Evolutionary conservation across 2,888 invertebrate genomes (phyloP).

Genomic region (Plebejus anna): DNA sequence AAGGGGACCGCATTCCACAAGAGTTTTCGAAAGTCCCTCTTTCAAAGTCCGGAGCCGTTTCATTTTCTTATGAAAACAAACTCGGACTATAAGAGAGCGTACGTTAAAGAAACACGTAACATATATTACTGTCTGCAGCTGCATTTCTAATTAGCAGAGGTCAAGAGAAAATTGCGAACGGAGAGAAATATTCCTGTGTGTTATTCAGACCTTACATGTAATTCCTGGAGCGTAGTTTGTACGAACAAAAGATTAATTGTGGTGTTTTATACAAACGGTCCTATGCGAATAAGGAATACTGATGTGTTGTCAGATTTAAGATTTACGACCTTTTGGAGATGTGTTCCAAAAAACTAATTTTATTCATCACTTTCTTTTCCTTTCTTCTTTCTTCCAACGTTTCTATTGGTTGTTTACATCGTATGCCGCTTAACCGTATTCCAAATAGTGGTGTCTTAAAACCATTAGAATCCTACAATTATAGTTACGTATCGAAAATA

Average conservation of each 20-base stretch:
- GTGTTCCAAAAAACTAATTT: neutral
- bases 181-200: constrained; percentile 56
- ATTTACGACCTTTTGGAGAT: neutral
- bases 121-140: constrained; percentile 28
- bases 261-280: neutral
- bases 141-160: constrained; percentile 52
- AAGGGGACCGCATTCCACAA: neutral
- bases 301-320: neutral
- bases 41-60: constrained; percentile 8
- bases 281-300: neutral
- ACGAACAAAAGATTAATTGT: constrained; percentile 3
- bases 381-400: no score
- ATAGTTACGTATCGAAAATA: no score
- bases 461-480: no score
- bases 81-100: neutral
- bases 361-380: neutral
- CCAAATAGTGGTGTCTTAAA: no score
- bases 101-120: neutral
- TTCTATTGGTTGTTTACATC: no score
- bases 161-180: constrained; percentile 52
- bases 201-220: constrained; percentile 53
- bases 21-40: constrained; percentile 16
- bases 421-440: no score
- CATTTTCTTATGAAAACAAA: constrained; percentile 11
- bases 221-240: constrained; percentile 47